A percentile compares a stretch with the other conserved stretches of the same genome.
Conservation (phyloP, 2,888 invertebrate species). For the Drosophila neotestacea region DNA sequence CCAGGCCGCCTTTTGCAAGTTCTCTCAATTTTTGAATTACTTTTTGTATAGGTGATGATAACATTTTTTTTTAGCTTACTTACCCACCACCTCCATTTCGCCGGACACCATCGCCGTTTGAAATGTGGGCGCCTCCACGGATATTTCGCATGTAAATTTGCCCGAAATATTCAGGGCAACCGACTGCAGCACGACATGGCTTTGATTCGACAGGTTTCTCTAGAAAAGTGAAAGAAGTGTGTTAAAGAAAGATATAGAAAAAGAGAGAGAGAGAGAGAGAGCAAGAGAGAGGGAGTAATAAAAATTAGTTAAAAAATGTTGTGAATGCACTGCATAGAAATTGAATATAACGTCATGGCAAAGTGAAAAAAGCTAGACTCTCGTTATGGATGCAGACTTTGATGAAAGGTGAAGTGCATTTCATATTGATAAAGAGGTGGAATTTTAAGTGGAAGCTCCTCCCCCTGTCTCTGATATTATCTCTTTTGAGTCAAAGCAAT, state of each 20-base stretch:
- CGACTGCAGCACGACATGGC: slow-evolving; percentile 85
- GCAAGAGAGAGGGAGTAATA: slow-evolving; percentile 49
- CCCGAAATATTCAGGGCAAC: slow-evolving; percentile 85
- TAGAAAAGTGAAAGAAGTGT: slow-evolving; percentile 39
- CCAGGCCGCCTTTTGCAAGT: slow-evolving; percentile 48
- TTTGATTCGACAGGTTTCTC: slow-evolving; percentile 85
- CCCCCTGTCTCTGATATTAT: slow-evolving; percentile 33
- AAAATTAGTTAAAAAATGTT: slow-evolving; percentile 73
- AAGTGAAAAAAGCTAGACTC: slow-evolving; percentile 36
- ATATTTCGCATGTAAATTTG: slow-evolving; percentile 85
- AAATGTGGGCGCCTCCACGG: slow-evolving; percentile 85
- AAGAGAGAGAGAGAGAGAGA: slow-evolving; percentile 30
- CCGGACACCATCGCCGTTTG: slow-evolving; percentile 85
- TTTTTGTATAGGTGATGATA: slow-evolving; percentile 26
- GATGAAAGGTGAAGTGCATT: slow-evolving; percentile 38
- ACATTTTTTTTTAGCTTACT: slow-evolving; percentile 75
- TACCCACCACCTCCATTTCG: slow-evolving; percentile 85
- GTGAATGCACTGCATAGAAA: slow-evolving; percentile 70
- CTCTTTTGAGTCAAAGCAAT: slow-evolving; percentile 60
- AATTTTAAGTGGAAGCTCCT: slow-evolving; percentile 51
- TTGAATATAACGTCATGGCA: slow-evolving; percentile 64
- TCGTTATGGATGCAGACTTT: slow-evolving; percentile 29
- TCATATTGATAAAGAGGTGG: slow-evolving; percentile 37
- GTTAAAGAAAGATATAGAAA: slow-evolving; percentile 1
- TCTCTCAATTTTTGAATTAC: slow-evolving; percentile 17